Conservation (phyloP, 2,797 vertebrate genomes). For the Urophycis tenuis region DNA sequence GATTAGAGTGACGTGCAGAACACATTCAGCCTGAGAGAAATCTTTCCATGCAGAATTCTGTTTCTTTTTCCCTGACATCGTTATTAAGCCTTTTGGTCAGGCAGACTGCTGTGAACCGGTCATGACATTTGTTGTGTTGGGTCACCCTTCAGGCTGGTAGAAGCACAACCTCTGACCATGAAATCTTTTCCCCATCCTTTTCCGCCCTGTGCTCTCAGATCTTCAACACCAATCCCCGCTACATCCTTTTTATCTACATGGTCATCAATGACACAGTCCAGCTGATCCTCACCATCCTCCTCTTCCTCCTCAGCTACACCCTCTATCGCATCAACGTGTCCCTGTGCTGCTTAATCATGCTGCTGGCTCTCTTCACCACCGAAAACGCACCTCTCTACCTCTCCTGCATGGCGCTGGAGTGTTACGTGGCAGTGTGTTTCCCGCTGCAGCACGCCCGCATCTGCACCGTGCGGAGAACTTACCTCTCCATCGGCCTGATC, state of each 20-base stretch:
- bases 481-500: slow-evolving; percentile 52
- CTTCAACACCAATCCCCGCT: slow-evolving; percentile 62
- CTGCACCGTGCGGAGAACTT: slow-evolving; percentile 59
- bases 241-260: slow-evolving; percentile 68
- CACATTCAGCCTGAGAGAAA: neutral
- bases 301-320: slow-evolving; percentile 58
- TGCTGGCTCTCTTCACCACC: slow-evolving; percentile 47
- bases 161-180: neutral
- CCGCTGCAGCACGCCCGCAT: slow-evolving; percentile 62
- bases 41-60: neutral
- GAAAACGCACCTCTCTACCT: slow-evolving; percentile 69
- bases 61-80: neutral
- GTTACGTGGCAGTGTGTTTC: slow-evolving; percentile 66
- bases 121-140: neutral
- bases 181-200: neutral
- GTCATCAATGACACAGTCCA: slow-evolving; percentile 70
- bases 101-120: neutral
- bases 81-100: neutral
- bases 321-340: slow-evolving; percentile 51
- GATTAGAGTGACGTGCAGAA: neutral
- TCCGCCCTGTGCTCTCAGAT: slow-evolving; percentile 29
- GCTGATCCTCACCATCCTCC: slow-evolving; percentile 42
- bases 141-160: neutral
- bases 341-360: slow-evolving; percentile 50
- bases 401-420: slow-evolving; percentile 68